Percentiles rank a stretch among this genome's conserved stretches.
These are phyloP conservation scores for Leptoclinus maculatus DNA, from an alignment of 2,797 vertebrate species.

Conservation along the genomic window DNA sequence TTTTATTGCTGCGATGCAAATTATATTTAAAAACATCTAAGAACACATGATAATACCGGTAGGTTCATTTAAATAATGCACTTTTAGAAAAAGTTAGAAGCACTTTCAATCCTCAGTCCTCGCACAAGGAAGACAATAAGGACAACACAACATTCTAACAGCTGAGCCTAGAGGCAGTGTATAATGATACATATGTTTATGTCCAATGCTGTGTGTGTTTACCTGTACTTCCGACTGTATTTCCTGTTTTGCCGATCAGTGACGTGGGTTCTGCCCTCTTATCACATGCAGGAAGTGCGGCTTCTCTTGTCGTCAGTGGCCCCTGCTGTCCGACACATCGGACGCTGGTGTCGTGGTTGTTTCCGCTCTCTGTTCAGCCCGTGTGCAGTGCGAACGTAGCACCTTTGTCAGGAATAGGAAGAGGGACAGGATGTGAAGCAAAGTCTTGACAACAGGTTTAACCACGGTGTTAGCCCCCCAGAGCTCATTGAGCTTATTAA, in stretches of 20 bases:
- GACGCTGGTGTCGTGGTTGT: neutral
- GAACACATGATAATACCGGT: neutral
- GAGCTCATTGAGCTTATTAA: neutral
- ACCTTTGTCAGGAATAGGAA: neutral
- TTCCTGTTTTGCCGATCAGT: slow-evolving; percentile 44
- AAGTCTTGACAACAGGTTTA: too few species aligned
- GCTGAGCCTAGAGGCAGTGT: neutral
- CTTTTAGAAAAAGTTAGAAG: too few species aligned
- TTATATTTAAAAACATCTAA: neutral
- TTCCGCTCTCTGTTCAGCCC: neutral
- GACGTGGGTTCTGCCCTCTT: slow-evolving; percentile 9
- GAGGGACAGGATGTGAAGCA: neutral
- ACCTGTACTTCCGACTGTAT: neutral
- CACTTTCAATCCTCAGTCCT: neutral
- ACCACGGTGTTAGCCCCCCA: neutral
- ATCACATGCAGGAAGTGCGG: slow-evolving; percentile 31
- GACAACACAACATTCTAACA: neutral
- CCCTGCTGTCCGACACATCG: neutral
- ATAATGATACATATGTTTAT: neutral
- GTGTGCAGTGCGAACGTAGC: neutral
- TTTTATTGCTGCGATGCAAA: neutral
- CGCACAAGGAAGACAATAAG: neutral
- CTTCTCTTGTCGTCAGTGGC: neutral
- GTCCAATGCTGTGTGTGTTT: neutral
- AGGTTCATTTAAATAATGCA: neutral